Evolutionary conservation across 2,113 vertebrate species (phyloP), one percentile per base, ranked within the genome.

Genomic region (Orientallactaga bullata): DNA sequence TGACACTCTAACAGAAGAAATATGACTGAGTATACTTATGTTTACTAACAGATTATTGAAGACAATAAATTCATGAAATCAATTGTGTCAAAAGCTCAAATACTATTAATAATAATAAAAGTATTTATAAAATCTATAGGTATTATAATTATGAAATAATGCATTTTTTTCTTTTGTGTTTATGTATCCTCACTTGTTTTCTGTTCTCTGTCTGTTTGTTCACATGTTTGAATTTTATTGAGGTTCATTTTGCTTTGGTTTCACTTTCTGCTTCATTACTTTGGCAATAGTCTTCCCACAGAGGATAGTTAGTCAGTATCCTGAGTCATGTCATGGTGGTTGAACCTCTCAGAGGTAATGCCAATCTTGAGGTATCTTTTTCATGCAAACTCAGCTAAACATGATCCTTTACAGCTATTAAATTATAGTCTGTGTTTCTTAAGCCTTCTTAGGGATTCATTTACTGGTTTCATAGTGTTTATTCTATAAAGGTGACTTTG

Each of bases 21-120:
- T 17, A 55, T 85, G 17, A 85, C 4, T 60, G 37, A 10, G 51
- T 94, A 30, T n/a, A 85, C 83, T 85, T 94, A 21, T 76, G 28
- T 61, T 86, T 90, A 88, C 73, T 28, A 85, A 10, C 12, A 82
- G 6, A 32, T 74, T 71, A 0, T 9, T 85, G n/a, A 66, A 72
- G 91, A 87, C 30, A 91, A 63, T 81, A 51, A 94, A 87, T 24
- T 63, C 78, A 42, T 94, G 60, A 91, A 73, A 91, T 89, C 21
- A 60, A 35, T 77, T 71, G 58, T 39, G 23, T 61, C 58, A 74
- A 55, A 23, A 85, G 15, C 1, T 55, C 30, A 72, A 58, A 18
- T 1, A 51, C 28, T 47, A 3, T 17, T 81, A 77, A 88, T 90
- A 55, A 55, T 16, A 55, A 69, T 35, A 20, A 21, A 84, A 24